Conservation (phyloP, 2,888 invertebrate genomes). For the Notodonta ziczac region DNA sequence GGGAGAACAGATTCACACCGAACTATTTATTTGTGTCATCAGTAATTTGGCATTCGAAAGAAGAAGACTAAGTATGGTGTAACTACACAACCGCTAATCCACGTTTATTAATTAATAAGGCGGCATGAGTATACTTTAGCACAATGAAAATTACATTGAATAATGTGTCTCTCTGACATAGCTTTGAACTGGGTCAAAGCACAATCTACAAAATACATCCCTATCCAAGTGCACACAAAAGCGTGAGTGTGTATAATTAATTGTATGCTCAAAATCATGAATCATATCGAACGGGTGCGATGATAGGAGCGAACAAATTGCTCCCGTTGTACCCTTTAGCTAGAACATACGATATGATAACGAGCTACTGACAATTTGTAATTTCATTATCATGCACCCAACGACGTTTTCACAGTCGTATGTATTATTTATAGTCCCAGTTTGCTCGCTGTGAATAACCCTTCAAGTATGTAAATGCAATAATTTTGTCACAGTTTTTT, state of each 20-base stretch:
- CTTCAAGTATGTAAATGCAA: constrained; percentile 5
- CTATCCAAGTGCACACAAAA: background rate
- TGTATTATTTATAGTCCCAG: constrained; percentile 21
- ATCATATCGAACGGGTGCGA: constrained; percentile 28
- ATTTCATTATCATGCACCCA: constrained; percentile 29
- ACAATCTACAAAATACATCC: no score
- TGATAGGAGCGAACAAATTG: constrained; percentile 55
- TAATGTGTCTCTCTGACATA: no score
- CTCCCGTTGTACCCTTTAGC: constrained; percentile 56
- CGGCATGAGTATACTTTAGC: no score
- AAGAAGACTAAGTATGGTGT: no score
- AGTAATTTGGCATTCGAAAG: no score
- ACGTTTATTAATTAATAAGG: no score
- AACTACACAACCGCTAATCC: no score
- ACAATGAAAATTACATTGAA: no score
- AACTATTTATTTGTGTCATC: no score
- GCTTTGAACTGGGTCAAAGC: no score
- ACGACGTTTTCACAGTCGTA: constrained; percentile 22
- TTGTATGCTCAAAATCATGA: constrained; percentile 16
- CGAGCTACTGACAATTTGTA: constrained; percentile 45
- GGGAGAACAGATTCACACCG: no score
- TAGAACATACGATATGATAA: constrained; percentile 56
- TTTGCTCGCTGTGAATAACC: constrained; percentile 6
- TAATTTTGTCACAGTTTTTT: background rate
- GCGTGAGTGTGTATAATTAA: background rate